A percentile compares a stretch with the other conserved stretches of the same genome.
Conservation (phyloP, 2,113 vertebrate species). For the Neolamprologus falcicula region DNA sequence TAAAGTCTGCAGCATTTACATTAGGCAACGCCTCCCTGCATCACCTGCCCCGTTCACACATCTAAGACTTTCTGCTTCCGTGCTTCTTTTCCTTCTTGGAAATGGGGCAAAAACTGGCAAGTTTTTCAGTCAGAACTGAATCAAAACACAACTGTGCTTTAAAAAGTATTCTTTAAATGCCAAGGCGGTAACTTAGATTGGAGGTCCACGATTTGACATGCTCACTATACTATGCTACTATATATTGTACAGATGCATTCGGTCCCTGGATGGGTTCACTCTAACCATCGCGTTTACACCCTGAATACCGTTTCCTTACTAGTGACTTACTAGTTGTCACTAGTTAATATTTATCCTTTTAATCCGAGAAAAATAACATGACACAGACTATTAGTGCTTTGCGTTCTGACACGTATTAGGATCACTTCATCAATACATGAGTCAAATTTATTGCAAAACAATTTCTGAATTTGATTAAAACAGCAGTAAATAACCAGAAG, state of each 20-base stretch:
- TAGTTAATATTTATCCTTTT: not conserved
- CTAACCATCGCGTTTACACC: not conserved
- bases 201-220: not conserved
- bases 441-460: not conserved
- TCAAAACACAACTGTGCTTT: not conserved
- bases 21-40: not conserved
- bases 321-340: not conserved
- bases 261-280: not conserved
- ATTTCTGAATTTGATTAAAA: not conserved
- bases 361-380: not conserved
- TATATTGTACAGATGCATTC: not conserved
- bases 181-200: not conserved
- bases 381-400: not conserved
- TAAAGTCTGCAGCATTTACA: not conserved
- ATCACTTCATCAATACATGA: not conserved
- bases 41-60: not conserved
- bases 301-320: not conserved
- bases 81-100: not conserved
- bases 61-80: not conserved
- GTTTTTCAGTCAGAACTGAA: not conserved
- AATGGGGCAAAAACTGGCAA: not conserved
- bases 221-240: not conserved
- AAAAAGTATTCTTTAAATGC: not conserved
- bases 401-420: not conserved
- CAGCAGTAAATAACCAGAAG: not conserved